Evolutionary conservation across 2,888 invertebrate genomes (phyloP).

Genomic region (Xylota segnis): DNA sequence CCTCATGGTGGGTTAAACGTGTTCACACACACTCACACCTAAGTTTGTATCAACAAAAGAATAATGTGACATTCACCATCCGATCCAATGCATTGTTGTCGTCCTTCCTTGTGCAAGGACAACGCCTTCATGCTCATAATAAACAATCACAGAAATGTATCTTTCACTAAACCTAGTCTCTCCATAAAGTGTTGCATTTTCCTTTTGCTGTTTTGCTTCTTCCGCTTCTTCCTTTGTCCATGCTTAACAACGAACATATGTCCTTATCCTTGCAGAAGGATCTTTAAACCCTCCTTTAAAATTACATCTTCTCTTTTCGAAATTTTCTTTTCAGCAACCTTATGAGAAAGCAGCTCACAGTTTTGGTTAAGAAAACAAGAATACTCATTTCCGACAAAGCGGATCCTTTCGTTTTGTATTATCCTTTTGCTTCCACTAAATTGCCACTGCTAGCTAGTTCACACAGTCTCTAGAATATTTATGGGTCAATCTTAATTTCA

Average conservation of each 20-base stretch:
- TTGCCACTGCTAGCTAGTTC: slow-evolving; percentile 32
- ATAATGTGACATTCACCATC: slow-evolving; percentile 12
- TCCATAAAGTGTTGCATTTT: slow-evolving; percentile 14
- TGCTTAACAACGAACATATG: slow-evolving; percentile 2
- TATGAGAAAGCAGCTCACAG: slow-evolving; percentile 2
- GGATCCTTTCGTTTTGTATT: slow-evolving; percentile 39
- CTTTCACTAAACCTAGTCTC: slow-evolving; percentile 39
- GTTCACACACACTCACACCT: neutral
- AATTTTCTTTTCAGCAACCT: neutral
- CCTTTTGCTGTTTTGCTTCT: neutral
- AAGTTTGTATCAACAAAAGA: slow-evolving; percentile 15
- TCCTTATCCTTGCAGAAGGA: slow-evolving; percentile 13
- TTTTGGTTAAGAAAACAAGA: slow-evolving; percentile 57
- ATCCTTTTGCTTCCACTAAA: slow-evolving; percentile 43
- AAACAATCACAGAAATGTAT: slow-evolving; percentile 65
- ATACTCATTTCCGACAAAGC: slow-evolving; percentile 18
- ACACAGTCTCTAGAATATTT: slow-evolving; percentile 64
- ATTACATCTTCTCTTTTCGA: neutral
- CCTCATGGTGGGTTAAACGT: neutral
- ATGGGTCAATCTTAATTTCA: slow-evolving; percentile 75
- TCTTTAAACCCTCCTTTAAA: neutral
- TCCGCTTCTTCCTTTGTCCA: neutral
- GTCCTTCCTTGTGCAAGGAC: slow-evolving; percentile 1
- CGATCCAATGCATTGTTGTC: slow-evolving; percentile 29
- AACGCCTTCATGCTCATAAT: slow-evolving; percentile 41